A percentile compares a stretch with the other conserved stretches of the same genome.
These are phyloP conservation scores for Chrysemys picta DNA, from an alignment of 2,113 vertebrate species.

Conservation along the genomic window DNA sequence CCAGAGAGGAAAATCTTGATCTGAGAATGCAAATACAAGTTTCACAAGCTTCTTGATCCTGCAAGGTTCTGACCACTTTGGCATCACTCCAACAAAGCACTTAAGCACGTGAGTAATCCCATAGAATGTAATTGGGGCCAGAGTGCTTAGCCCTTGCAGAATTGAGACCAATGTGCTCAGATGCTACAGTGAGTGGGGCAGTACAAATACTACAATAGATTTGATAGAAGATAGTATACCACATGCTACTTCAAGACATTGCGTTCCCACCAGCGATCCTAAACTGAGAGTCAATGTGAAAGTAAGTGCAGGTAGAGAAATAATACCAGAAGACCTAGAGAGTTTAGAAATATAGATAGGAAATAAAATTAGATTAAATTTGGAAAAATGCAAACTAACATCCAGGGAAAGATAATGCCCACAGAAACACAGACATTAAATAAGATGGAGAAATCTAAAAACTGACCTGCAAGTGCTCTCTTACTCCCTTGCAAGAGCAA, in stretches of 20 bases:
- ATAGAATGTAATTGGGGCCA: not conserved
- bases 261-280: constrained; percentile 69
- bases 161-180: not conserved
- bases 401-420: constrained; percentile 37
- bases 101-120: constrained; percentile 4
- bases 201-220: not conserved
- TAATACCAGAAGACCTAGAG: constrained; percentile 67
- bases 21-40: not conserved
- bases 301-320: constrained; percentile 73
- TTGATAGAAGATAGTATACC: constrained; percentile 54
- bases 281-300: constrained; percentile 74
- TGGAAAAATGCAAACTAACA: constrained; percentile 40
- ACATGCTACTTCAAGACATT: constrained; percentile 63
- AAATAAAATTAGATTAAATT: constrained; percentile 68
- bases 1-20: not conserved
- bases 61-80: not conserved
- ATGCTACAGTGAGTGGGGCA: not conserved
- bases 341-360: constrained; percentile 68
- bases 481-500: constrained; percentile 56
- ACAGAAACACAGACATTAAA: constrained; percentile 62
- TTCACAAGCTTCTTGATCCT: not conserved
- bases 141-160: constrained; percentile 45
- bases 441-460: constrained; percentile 50
- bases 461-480: constrained; percentile 5
- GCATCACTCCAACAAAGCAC: not conserved